phyloP scores from a whole-genome alignment of 1,140 invertebrate genomes.

The Trinorchestia longiramus region DNA sequence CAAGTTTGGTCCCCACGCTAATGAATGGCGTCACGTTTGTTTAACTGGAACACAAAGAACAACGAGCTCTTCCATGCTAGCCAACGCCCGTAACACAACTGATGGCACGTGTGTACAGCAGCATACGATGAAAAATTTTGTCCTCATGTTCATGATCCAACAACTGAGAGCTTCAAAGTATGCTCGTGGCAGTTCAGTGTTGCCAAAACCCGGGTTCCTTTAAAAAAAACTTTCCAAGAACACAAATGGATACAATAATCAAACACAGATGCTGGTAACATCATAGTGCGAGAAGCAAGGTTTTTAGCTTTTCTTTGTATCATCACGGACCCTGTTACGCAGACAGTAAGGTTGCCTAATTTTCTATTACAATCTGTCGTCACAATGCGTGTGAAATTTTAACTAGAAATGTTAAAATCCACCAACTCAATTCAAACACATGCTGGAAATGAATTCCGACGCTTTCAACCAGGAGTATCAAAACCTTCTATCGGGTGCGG shows the following conservation, averaged over 20 bases:
- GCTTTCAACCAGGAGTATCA: not conserved
- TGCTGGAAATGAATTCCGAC: not conserved
- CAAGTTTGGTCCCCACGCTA: not conserved
- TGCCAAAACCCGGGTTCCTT: not conserved
- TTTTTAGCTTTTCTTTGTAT: not conserved
- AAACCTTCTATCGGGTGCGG: not conserved
- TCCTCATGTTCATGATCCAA: not conserved
- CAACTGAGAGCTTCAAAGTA: not conserved
- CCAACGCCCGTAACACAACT: not conserved
- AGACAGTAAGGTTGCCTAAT: not conserved
- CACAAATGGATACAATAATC: not conserved
- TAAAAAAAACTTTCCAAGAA: not conserved
- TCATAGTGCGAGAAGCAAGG: not conserved
- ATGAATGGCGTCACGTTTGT: not conserved
- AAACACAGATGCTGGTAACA: not conserved
- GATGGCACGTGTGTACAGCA: not conserved
- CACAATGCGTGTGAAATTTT: not conserved
- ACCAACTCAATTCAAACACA: not conserved
- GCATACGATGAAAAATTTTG: not conserved
- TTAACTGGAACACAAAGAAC: not conserved
- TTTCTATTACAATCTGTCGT: not conserved
- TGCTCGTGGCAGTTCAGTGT: too few species aligned
- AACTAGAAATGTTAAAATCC: not conserved
- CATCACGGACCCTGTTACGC: not conserved
- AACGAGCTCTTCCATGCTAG: not conserved